Percentiles rank a stretch among this genome's conserved stretches.
These are phyloP conservation scores for Coecobrya sp. DNA, from an alignment of 2,888 invertebrate genomes.

Conservation along the genomic window DNA sequence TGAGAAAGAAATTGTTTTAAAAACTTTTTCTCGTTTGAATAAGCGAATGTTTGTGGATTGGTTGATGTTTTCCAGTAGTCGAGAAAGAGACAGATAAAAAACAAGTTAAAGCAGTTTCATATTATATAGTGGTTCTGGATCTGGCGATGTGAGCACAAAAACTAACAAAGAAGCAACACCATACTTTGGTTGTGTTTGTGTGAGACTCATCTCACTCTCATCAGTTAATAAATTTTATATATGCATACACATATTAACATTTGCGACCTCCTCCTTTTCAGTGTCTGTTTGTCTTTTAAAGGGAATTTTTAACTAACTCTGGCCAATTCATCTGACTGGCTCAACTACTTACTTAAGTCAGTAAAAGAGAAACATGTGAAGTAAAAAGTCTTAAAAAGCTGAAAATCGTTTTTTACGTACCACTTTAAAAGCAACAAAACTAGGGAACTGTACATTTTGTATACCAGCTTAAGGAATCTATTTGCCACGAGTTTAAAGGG, in stretches of 20 bases:
- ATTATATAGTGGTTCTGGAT: background rate
- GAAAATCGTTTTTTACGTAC: slow-evolving; percentile 38
- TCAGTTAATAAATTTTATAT: slow-evolving; percentile 48
- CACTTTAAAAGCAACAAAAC: slow-evolving; percentile 1
- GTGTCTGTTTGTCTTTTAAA: background rate
- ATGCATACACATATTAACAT: background rate
- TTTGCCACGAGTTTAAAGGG: background rate
- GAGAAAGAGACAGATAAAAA: slow-evolving; percentile 2
- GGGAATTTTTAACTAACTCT: background rate
- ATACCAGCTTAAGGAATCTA: background rate
- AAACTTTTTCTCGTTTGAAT: slow-evolving; percentile 23
- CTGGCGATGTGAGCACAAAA: background rate
- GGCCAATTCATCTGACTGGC: background rate
- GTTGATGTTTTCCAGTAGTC: background rate
- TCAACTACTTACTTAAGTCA: background rate
- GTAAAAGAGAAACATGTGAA: slow-evolving; percentile 1
- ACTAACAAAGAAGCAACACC: background rate
- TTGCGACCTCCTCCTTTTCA: background rate
- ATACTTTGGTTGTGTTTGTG: slow-evolving; percentile 10
- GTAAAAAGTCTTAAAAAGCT: slow-evolving; percentile 35
- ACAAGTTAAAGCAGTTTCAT: slow-evolving; percentile 1
- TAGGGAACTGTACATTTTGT: background rate
- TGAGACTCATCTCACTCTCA: slow-evolving; percentile 41
- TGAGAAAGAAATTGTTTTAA: slow-evolving; percentile 16
- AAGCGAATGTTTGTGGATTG: background rate